A percentile compares a stretch with the other conserved stretches of the same genome.
phyloP scores from a whole-genome alignment of 2,797 vertebrate genomes.

The Sebastes diaconus region DNA sequence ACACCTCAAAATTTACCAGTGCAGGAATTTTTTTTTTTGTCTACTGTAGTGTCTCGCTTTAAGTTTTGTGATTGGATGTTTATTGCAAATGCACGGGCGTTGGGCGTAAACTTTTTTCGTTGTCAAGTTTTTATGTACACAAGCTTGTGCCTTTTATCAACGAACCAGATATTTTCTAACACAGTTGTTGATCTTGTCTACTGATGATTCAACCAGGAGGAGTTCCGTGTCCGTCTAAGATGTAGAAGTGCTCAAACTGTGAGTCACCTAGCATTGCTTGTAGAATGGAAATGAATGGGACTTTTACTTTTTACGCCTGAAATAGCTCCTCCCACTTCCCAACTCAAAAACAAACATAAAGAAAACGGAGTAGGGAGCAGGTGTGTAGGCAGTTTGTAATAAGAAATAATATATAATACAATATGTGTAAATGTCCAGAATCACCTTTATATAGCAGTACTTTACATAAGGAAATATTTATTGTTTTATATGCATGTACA shows the following conservation, averaged over 20 bases:
- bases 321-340: not conserved
- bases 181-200: not conserved
- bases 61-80: not conserved
- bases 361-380: not conserved
- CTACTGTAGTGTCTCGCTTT: not conserved
- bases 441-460: not conserved
- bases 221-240: not conserved
- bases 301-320: not conserved
- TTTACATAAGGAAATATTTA: not conserved
- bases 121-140: not conserved
- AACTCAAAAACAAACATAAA: not conserved
- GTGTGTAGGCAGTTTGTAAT: not conserved
- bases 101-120: not conserved
- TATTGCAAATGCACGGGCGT: not conserved
- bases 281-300: not conserved
- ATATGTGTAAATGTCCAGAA: not conserved
- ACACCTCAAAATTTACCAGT: not conserved
- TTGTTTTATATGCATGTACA: not conserved
- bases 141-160: not conserved
- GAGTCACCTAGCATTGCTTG: conserved; percentile 3
- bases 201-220: not conserved
- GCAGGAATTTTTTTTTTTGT: not conserved
- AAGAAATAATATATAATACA: not conserved
- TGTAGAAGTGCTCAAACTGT: not conserved
- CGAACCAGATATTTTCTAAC: not conserved